Evolutionary conservation across 2,113 vertebrate genomes (phyloP), one percentile per base, ranked within the genome.

Genomic region (Platycercus adscitus): DNA sequence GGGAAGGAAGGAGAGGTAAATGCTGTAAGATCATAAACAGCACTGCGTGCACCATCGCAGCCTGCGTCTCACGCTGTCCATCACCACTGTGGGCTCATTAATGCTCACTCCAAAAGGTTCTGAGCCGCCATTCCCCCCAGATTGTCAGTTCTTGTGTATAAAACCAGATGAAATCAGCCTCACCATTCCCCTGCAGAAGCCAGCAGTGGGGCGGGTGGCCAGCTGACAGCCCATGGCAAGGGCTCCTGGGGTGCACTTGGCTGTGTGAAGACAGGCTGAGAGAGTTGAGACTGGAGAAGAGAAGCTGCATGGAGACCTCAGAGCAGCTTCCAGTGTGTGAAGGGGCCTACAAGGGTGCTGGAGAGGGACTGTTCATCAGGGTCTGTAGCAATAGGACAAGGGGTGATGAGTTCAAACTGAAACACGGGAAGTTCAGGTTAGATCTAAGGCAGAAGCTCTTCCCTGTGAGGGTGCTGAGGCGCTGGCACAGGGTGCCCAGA

Each of bases 101-200:
- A 85, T 1, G 28, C 41, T 37, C 11, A 0, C 60, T 61, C 39
- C 2, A 63, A 80, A 66, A 0, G 7, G 28, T 64, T 21, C 61
- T 31, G 58, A 81, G 16, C 55, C 11, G 0, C 68, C 60, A 7
- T 43, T 78, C 71, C 87, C 82, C 90, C 33, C 71, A 88, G 72
- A 7, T 50, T 72, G 52, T 77, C 93, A 64, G 72, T 49, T 91
- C 70, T 88, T 28, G 0, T 18, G 53, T 33, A 78, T 49, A 17
- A 90, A 96, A 94, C 88, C 69, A 86, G 78, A 77, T 61, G 68
- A 91, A 80, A 56, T 39, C 93, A 95, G 82, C 41, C 78, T 86
- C 84, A 87, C 88, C 65, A 2, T 89, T 72, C 69, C 69, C 93
- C 80, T 19, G 64, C 73, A 23, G 71, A 76, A 76, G 61, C 11